Conservation (phyloP, 2,888 invertebrate genomes). For the Neria commutata region DNA sequence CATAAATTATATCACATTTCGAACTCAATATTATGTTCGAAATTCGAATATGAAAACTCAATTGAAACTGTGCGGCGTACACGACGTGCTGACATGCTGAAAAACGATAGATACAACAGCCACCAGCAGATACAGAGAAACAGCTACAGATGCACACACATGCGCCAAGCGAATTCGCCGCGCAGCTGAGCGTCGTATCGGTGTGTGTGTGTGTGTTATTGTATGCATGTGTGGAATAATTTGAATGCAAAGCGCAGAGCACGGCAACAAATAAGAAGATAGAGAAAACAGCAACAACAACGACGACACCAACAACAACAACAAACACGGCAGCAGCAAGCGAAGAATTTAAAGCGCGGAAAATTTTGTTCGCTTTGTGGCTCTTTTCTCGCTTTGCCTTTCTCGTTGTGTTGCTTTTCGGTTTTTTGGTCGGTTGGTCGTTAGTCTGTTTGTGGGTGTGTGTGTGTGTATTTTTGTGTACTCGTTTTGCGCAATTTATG, state of each 20-base stretch:
- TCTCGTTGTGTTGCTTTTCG: no score
- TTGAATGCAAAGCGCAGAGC: slow-evolving; percentile 37
- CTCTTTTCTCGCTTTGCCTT: slow-evolving; percentile 37
- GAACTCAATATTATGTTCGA: slow-evolving; percentile 50
- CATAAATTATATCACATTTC: slow-evolving; percentile 41
- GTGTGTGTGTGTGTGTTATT: slow-evolving; percentile 2
- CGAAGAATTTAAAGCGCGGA: no score
- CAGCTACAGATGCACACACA: slow-evolving; percentile 19
- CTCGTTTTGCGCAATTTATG: no score
- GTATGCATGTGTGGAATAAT: slow-evolving; percentile 21
- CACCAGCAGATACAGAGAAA: slow-evolving; percentile 21
- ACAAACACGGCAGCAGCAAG: no score
- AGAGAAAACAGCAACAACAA: slow-evolving; percentile 37
- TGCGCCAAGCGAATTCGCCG: slow-evolving; percentile 15
- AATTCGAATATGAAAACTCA: slow-evolving; percentile 37
- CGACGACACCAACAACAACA: no score
- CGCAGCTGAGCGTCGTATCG: not conserved
- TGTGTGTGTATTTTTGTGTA: no score
- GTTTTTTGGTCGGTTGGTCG: no score
- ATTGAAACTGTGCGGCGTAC: slow-evolving; percentile 22
- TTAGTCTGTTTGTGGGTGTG: no score
- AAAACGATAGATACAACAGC: no score
- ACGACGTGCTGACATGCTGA: no score
- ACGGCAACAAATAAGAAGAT: slow-evolving; percentile 21
- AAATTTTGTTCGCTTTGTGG: slow-evolving; percentile 34